These are phyloP conservation scores for Dendrolimus pini DNA, from an alignment of 2,888 invertebrate genomes.

Conservation along the genomic window DNA sequence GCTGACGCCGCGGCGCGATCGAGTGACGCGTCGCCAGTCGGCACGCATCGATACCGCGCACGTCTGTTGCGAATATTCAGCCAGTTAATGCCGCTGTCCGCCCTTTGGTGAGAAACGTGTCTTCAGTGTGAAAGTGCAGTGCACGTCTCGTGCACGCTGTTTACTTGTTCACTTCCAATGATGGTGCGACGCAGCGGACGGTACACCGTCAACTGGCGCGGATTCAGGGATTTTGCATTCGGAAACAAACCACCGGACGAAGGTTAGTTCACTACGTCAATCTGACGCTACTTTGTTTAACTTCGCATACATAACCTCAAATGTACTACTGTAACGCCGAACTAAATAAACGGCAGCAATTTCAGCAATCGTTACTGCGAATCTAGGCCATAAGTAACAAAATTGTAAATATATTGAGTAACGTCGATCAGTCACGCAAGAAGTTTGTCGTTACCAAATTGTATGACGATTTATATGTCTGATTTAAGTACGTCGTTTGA, in stretches of 20 bases:
- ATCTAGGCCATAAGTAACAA: neutral
- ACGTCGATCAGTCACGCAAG: neutral
- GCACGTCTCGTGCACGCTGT: neutral
- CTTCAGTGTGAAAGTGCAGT: conserved; percentile 17
- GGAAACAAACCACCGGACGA: conserved; percentile 68
- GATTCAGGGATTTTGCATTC: conserved; percentile 64
- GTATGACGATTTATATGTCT: neutral
- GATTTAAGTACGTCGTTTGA: neutral
- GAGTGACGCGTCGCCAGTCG: conserved; percentile 46
- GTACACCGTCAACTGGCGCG: conserved; percentile 72
- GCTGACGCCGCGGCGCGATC: conserved; percentile 53
- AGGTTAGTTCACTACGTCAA: conserved; percentile 39
- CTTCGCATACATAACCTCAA: neutral
- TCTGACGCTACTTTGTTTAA: neutral
- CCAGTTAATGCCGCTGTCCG: conserved; percentile 30
- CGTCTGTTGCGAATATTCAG: conserved; percentile 32
- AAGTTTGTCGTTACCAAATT: neutral
- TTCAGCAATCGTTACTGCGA: neutral
- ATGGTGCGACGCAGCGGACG: conserved; percentile 72
- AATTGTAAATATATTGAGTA: neutral
- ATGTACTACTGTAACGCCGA: neutral
- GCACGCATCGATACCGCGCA: conserved; percentile 48
- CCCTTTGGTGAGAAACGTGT: conserved; percentile 31
- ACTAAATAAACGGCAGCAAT: neutral
- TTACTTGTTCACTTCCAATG: conserved; percentile 36